Conservation (phyloP, 2,888 invertebrate species). For the Xylocampa areola region DNA sequence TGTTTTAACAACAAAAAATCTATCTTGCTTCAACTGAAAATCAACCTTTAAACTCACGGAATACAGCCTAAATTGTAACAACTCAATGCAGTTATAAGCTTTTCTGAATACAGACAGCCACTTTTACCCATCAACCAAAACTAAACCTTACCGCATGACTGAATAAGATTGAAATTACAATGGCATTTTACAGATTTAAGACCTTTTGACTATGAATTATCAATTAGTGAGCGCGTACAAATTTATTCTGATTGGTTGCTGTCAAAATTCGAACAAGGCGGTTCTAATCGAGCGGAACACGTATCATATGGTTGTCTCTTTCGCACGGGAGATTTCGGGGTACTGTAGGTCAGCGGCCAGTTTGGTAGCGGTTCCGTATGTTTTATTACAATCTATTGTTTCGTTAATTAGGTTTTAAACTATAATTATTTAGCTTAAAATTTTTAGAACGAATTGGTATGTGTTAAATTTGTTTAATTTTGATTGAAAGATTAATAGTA, state of each 20-base stretch:
- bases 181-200: conserved; percentile 7
- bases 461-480: too few relatives aligned
- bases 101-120: conserved; percentile 11
- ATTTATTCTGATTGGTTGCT: conserved; percentile 77
- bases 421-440: too few relatives aligned
- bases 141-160: accelerated
- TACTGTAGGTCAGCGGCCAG: conserved; percentile 39
- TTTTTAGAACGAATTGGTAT: too few relatives aligned
- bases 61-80: conserved; percentile 17
- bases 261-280: conserved; percentile 84
- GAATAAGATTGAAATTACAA: conserved; percentile 13
- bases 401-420: too few relatives aligned
- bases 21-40: not conserved
- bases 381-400: not conserved
- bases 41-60: accelerated
- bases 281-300: conserved; percentile 78
- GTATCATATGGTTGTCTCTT: conserved; percentile 73
- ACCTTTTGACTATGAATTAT: conserved; percentile 40
- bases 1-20: conserved; percentile 35
- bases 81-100: conserved; percentile 15
- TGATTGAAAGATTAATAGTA: too few relatives aligned
- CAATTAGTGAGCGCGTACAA: conserved; percentile 61
- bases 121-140: conserved; percentile 4
- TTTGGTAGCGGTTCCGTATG: conserved; percentile 31
- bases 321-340: conserved; percentile 58